phyloP scores from a whole-genome alignment of 2,888 invertebrate species.

The Hecatera dysodea region DNA sequence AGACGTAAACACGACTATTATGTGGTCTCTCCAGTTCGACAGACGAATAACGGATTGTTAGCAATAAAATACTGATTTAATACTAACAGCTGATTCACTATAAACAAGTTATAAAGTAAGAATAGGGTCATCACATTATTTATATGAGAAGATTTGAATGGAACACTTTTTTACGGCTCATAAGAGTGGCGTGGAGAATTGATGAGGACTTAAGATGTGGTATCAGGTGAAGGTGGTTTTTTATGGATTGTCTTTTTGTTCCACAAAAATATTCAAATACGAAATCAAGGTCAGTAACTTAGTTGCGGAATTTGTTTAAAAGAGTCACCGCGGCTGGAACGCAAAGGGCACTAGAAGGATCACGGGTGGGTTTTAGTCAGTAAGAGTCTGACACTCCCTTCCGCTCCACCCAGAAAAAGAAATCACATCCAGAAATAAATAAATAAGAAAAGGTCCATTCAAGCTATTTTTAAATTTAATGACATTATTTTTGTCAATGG shows the following conservation, averaged over 20 bases:
- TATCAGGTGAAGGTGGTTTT: conserved; percentile 19
- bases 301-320: no score
- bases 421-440: no score
- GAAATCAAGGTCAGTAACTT: background rate
- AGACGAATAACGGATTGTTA: conserved; percentile 72
- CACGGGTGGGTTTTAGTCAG: no score
- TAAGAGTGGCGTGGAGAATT: conserved; percentile 53
- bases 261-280: background rate
- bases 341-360: no score
- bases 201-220: conserved; percentile 27
- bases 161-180: conserved; percentile 54
- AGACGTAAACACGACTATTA: conserved; percentile 74
- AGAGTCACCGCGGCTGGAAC: no score
- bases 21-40: conserved; percentile 72
- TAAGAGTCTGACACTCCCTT: no score
- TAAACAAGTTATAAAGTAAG: conserved; percentile 65
- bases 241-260: conserved; percentile 22
- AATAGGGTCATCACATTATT: conserved; percentile 65
- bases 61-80: conserved; percentile 79
- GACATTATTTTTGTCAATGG: no score
- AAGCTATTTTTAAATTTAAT: no score
- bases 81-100: conserved; percentile 75
- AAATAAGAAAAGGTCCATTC: no score
- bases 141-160: conserved; percentile 58
- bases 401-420: no score